Conservation (phyloP, 2,888 invertebrate genomes). For the Strigamia transsilvanica region DNA sequence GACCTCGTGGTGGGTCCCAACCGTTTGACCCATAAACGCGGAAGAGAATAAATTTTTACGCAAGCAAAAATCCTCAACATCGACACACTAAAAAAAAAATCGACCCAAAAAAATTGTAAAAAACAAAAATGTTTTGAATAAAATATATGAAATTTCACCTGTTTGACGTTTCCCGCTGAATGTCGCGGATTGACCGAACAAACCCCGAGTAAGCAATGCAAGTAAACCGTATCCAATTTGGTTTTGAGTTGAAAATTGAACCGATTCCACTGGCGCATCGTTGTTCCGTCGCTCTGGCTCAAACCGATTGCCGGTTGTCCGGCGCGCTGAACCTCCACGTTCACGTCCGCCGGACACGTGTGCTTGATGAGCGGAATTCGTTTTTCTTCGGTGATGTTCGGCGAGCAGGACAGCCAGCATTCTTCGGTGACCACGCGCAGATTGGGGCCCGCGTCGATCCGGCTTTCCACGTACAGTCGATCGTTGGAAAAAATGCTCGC, state of each 20-base stretch:
- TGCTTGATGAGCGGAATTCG: slow-evolving; percentile 59
- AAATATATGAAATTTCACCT: slow-evolving; percentile 57
- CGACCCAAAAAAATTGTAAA: neutral
- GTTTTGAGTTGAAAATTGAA: slow-evolving; percentile 61
- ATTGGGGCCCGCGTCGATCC: slow-evolving; percentile 59
- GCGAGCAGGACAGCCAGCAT: slow-evolving; percentile 61
- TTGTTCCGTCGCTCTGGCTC: slow-evolving; percentile 54
- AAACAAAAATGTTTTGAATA: neutral
- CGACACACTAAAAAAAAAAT: slow-evolving; percentile 59
- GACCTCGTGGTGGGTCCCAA: slow-evolving; percentile 59
- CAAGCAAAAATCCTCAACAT: slow-evolving; percentile 59
- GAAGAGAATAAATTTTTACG: slow-evolving; percentile 57
- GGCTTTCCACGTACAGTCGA: slow-evolving; percentile 59
- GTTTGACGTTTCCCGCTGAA: slow-evolving; percentile 58
- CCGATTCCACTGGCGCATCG: slow-evolving; percentile 58
- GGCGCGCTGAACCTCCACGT: slow-evolving; percentile 57
- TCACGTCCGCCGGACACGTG: slow-evolving; percentile 61
- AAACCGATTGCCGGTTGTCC: slow-evolving; percentile 12
- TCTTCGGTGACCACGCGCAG: slow-evolving; percentile 61
- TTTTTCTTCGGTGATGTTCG: slow-evolving; percentile 50
- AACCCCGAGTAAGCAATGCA: slow-evolving; percentile 63
- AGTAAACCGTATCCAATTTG: slow-evolving; percentile 59
- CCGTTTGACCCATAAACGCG: slow-evolving; percentile 59
- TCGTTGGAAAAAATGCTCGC: slow-evolving; percentile 59
- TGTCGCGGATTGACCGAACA: slow-evolving; percentile 60